Evolutionary conservation across 2,797 vertebrate genomes (phyloP), one percentile per base, ranked within the genome.

Genomic region (Decapterus maruadsi): DNA sequence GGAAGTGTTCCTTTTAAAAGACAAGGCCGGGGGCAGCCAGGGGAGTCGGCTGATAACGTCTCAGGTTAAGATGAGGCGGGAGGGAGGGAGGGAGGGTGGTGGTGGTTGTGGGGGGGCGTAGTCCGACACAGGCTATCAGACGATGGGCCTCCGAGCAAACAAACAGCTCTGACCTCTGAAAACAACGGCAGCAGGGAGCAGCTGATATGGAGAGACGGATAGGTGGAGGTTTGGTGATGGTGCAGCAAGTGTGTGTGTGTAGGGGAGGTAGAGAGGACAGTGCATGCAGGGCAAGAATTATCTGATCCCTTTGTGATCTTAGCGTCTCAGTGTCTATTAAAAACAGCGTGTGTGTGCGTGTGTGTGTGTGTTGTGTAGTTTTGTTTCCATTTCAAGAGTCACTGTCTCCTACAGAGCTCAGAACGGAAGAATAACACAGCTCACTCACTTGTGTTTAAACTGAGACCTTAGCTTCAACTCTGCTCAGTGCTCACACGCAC

Each of bases 1-100:
- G 92, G 92, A 93, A 92, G 88, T 86, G 86, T 92, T 92, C 89
- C 82, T 88, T 91, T 92, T 78, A 90, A 68, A 80, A 86, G 82
- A 90, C 90, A 83, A 78, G 89, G 29, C 75, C 70, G 78, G 77
- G 85, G 86, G 88, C 78, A 84, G 88, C 76, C 34, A 11, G 77
- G 65, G 88, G 87, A 81, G 81, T 69, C 3, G 72, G 66, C 85
- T 90, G 90, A 91, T 93, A 92, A 80, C 58, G 11, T 63, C 74
- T 63, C 81, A 80, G 86, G 88, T 88, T 88, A 72, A 86, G 85
- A 87, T 74, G 78, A 77, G 86, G 73, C 14, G 51, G 72, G 79
- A 57, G 65, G 75, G 76, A 81, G 79, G 81, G 81, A 74, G 78
- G 81, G 79, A 79, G 80, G 75, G 31, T 34, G 31, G 31, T 34